Conservation (phyloP, 2,797 vertebrate species). For the Tamandua tetradactyla region DNA sequence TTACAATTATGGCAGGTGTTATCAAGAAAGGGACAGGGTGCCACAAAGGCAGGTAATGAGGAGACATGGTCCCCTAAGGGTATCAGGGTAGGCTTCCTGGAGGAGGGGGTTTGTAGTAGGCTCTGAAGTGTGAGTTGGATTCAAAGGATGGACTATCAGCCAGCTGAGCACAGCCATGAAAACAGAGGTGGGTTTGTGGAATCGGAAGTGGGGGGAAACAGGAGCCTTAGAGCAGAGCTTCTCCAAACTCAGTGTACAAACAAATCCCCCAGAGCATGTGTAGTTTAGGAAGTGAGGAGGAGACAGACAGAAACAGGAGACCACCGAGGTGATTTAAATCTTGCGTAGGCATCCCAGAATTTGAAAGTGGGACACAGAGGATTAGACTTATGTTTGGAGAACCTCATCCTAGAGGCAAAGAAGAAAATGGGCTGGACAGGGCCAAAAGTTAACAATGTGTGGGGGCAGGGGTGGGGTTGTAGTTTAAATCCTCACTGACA, state of each 20-base stretch:
- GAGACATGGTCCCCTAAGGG: neutral
- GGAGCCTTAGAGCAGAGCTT: neutral
- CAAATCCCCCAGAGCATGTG: fast-evolving
- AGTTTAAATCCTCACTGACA: neutral
- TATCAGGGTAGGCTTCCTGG: neutral
- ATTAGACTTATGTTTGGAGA: neutral
- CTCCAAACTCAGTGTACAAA: neutral
- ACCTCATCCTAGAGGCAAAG: neutral
- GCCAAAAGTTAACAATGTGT: too few relatives aligned
- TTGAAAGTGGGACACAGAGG: too few relatives aligned
- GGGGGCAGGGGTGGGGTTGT: neutral
- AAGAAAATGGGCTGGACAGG: fast-evolving
- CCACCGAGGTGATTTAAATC: neutral
- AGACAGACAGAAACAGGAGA: neutral
- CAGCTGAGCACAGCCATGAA: neutral
- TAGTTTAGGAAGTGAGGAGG: neutral
- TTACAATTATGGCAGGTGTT: neutral
- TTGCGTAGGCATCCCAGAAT: neutral
- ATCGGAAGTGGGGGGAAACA: neutral
- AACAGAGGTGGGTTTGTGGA: neutral
- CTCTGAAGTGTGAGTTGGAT: neutral
- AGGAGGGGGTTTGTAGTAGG: neutral
- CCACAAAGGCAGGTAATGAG: neutral
- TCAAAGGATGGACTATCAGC: too few relatives aligned
- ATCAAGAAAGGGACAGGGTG: neutral